phyloP scores from a whole-genome alignment of 2,113 vertebrate species.

The Scomber japonicus region DNA sequence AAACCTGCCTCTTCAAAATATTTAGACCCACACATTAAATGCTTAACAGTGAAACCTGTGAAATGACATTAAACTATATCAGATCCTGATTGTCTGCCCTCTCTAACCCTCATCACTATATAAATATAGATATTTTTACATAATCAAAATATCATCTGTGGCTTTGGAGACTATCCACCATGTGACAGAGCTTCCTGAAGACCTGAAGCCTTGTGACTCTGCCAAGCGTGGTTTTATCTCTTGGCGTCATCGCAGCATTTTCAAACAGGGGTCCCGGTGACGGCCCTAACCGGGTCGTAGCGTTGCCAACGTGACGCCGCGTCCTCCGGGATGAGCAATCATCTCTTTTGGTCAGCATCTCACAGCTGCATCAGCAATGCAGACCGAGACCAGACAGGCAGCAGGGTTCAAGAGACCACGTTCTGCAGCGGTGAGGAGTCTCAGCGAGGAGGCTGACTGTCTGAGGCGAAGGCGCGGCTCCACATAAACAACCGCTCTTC shows the following conservation, averaged over 20 bases:
- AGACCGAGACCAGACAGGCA: slow-evolving; percentile 45
- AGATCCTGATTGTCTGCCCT: neutral
- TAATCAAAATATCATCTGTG: neutral
- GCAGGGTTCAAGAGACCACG: slow-evolving; percentile 29
- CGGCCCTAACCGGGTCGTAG: neutral
- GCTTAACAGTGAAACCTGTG: too few species aligned
- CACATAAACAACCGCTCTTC: neutral
- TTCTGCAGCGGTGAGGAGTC: neutral
- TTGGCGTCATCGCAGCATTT: neutral
- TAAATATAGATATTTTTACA: too few species aligned
- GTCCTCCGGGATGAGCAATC: slow-evolving; percentile 39
- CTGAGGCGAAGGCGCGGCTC: neutral
- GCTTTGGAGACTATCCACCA: neutral
- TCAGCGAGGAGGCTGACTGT: neutral
- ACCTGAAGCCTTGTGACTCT: neutral
- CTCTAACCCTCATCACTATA: neutral
- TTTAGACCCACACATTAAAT: too few species aligned
- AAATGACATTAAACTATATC: too few species aligned
- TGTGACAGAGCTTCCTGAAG: slow-evolving; percentile 1
- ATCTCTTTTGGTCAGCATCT: slow-evolving; percentile 59
- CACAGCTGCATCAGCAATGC: slow-evolving; percentile 68
- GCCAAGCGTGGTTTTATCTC: neutral
- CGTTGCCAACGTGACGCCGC: neutral
- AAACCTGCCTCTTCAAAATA: too few species aligned
- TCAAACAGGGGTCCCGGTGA: neutral